Percentiles rank a stretch among this genome's conserved stretches.
These are phyloP conservation scores for Falco concolor DNA, from an alignment of 2,797 vertebrate species.

Conservation along the genomic window DNA sequence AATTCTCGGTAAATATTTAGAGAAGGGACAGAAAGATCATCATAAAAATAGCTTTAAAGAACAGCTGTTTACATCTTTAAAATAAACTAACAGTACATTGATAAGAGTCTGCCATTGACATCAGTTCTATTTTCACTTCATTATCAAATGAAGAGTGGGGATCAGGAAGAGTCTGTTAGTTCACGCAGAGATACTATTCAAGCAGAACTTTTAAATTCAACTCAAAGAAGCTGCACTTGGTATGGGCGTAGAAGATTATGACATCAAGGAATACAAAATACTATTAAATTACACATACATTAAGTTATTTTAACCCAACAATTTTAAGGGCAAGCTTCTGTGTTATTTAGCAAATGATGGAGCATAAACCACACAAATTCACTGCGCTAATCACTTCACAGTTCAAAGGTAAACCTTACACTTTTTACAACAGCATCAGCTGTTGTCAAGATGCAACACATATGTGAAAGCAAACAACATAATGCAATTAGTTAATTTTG, in stretches of 20 bases:
- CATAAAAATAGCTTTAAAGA: neutral
- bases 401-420: slow-evolving; percentile 27
- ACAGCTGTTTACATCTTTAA: neutral
- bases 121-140: neutral
- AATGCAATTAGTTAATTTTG: slow-evolving; percentile 42
- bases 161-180: neutral
- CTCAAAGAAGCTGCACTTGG: neutral
- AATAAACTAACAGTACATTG: neutral
- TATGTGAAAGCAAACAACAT: slow-evolving; percentile 39
- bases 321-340: neutral
- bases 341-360: neutral
- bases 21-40: neutral
- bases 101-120: neutral
- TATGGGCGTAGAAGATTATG: neutral
- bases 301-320: neutral
- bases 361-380: neutral
- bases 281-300: neutral
- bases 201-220: neutral
- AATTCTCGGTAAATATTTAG: neutral
- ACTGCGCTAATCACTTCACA: neutral
- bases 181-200: neutral
- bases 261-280: neutral
- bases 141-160: neutral
- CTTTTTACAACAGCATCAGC: neutral
- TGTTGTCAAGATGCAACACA: neutral